Percentiles rank a stretch among this genome's conserved stretches.
Evolutionary conservation across 2,797 vertebrate genomes (phyloP).

Genomic region (Euphonia xanthogaster): DNA sequence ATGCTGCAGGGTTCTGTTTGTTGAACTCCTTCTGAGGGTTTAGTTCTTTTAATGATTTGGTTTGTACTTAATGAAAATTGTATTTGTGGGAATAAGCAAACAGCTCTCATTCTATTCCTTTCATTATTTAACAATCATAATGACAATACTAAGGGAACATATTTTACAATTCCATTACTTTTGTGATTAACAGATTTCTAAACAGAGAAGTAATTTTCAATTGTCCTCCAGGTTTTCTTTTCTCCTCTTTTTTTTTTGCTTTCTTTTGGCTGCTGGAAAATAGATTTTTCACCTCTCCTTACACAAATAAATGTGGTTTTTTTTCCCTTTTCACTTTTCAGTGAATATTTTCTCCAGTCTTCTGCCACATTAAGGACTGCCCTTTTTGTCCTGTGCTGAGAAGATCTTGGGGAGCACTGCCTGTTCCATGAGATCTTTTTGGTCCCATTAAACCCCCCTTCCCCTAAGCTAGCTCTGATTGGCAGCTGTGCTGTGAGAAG

Average conservation of each 20-base stretch:
- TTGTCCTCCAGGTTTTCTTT: neutral
- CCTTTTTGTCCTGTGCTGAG: neutral
- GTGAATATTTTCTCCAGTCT: neutral
- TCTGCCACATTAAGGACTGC: neutral
- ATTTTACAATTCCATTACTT: neutral
- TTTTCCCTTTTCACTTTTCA: neutral
- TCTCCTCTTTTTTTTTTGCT: neutral
- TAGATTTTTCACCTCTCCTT: neutral
- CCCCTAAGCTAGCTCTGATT: neutral
- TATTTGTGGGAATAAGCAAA: neutral
- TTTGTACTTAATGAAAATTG: neutral
- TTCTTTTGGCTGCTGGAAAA: neutral
- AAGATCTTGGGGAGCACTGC: neutral
- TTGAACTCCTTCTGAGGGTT: neutral
- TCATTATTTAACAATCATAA: neutral
- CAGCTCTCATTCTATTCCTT: neutral
- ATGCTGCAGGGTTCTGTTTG: neutral
- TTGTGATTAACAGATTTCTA: neutral
- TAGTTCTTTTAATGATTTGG: neutral
- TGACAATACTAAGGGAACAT: neutral
- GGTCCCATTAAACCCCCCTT: neutral
- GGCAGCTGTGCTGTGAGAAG: neutral
- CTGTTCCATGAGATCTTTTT: neutral
- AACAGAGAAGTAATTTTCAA: neutral
- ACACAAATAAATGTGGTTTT: neutral